Base-by-base conservation (phyloP, 1,140 invertebrate genomes). In the Ctenoplectra terminalis region DNA sequence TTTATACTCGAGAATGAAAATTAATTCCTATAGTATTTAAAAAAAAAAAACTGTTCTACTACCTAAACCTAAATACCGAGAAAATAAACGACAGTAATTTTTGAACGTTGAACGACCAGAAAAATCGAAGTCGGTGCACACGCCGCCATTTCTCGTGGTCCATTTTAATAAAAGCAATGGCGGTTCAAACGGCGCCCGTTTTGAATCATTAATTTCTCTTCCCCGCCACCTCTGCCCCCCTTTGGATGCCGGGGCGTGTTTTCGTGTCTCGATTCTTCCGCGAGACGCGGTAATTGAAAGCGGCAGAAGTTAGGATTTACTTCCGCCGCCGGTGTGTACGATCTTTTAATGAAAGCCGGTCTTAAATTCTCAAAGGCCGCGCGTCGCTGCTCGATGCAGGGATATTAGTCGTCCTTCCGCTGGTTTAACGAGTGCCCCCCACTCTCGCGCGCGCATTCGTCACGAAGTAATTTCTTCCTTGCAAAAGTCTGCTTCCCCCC, bases 341-440 rank as follows among this genome's bases (percentile, higher is more conserved):
- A 43, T 58, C 54, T 58, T 73, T 58, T 73, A 73, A 73, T 58
- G 54, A 73, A 73, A 46, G 6, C 26, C 70, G 26, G 54, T 26
- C 54, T 43, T 73, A 60, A 73, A 60, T 60, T 46, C 40, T 46
- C 70, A 46, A 73, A 73, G 40, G 11, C 5, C 17, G 26, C 40
- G 26, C 26, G n/a, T 43, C 43, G 26, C 26, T 13, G 5, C 26
- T 34, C 43, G 66, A 56, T 46, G 23, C 40, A 46, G 26, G 40
- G 37, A 71, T 71, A 71, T 71, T 71, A 56, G 48, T 37, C 31
- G 48, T 40, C 20, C 69, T 20, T 6, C 26, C 69, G 50, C 8
- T 43, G 34, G 37, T 58, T 72, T 40, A 58, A 56, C n/a, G 50
- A 58, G 34, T 31, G 64, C 7, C 20, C 26, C 52, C 13, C 67